Evolutionary conservation across 2,797 vertebrate species (phyloP).

Genomic region (Masticophis lateralis): DNA sequence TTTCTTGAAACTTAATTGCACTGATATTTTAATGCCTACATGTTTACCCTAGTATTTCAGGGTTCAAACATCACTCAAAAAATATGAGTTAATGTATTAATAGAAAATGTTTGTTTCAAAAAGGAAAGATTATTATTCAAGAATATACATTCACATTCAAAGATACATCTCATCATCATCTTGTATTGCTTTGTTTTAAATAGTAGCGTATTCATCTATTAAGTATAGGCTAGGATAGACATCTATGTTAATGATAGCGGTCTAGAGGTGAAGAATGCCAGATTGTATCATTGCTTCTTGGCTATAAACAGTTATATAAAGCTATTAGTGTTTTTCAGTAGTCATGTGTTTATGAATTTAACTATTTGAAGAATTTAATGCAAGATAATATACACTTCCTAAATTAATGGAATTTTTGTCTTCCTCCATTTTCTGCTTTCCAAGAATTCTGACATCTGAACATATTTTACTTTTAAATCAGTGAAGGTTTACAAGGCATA

Average conservation of each 20-base stretch:
- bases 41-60: not conserved
- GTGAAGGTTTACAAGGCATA: constrained; percentile 49
- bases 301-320: not conserved
- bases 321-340: not conserved
- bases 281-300: not conserved
- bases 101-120: not conserved
- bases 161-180: not conserved
- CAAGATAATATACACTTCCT: not conserved
- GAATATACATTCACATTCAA: not conserved
- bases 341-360: not conserved
- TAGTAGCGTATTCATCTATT: not conserved
- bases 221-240: not conserved
- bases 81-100: not conserved
- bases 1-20: not conserved
- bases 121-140: not conserved
- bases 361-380: not conserved
- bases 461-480: constrained; percentile 44
- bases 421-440: not conserved
- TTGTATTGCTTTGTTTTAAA: not conserved
- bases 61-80: not conserved
- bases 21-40: not conserved
- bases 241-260: not conserved
- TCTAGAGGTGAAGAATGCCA: not conserved
- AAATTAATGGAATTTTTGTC: not conserved
- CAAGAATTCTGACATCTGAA: constrained; percentile 34